phyloP scores from a whole-genome alignment of 1,140 invertebrate species.

The Frieseomelitta varia region DNA sequence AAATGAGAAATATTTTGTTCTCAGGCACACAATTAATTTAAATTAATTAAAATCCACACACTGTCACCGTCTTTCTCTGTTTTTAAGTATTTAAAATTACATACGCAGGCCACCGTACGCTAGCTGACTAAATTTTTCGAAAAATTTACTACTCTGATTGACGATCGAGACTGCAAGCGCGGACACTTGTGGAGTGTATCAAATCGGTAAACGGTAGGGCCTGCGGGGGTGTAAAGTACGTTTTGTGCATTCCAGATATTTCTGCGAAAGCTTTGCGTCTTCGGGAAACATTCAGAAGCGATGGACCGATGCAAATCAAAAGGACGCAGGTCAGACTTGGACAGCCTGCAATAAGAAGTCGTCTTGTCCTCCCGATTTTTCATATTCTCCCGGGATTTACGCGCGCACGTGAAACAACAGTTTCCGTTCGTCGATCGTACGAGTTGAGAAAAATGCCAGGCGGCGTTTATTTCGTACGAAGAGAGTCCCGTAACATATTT shows the following conservation, averaged over 20 bases:
- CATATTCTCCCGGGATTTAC: not conserved
- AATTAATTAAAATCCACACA: too few species aligned
- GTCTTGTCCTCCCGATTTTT: not conserved
- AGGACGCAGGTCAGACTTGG: slow-evolving; percentile 37
- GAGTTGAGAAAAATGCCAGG: not conserved
- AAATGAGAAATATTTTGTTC: too few species aligned
- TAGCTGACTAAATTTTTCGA: not conserved
- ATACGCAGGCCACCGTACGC: too few species aligned
- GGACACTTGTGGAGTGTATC: slow-evolving; percentile 27
- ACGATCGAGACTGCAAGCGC: not conserved
- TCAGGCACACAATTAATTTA: too few species aligned
- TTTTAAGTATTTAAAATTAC: not conserved
- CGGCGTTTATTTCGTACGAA: slow-evolving; percentile 11
- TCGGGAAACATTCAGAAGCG: slow-evolving; percentile 58
- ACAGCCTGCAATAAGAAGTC: slow-evolving; percentile 40
- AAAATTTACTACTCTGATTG: not conserved
- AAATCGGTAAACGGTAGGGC: slow-evolving; percentile 30
- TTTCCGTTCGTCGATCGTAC: not conserved
- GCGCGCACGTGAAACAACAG: not conserved
- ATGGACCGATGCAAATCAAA: slow-evolving; percentile 68
- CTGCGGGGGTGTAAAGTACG: slow-evolving; percentile 28
- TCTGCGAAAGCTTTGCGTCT: slow-evolving; percentile 30
- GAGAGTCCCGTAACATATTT: slow-evolving; percentile 42
- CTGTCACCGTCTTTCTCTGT: not conserved
- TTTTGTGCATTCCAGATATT: slow-evolving; percentile 30